phyloP scores from a whole-genome alignment of 2,888 invertebrate genomes.

The Synanthedon andrenaeformis region DNA sequence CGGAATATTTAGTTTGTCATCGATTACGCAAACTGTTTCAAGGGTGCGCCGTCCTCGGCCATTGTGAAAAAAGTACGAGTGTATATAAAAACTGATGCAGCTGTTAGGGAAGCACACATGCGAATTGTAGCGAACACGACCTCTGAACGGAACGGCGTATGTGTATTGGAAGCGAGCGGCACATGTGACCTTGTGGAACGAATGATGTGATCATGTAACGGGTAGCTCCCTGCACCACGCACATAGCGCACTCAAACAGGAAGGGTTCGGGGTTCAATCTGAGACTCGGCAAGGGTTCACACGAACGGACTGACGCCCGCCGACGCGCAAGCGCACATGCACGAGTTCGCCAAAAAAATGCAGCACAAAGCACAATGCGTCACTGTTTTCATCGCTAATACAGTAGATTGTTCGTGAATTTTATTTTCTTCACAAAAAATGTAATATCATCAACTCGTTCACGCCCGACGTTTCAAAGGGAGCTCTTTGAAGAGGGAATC shows the following conservation, averaged over 20 bases:
- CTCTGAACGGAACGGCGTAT: conserved; percentile 30
- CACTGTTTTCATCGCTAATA: conserved; percentile 68
- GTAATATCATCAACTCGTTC: conserved; percentile 72
- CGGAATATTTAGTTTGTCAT: conserved; percentile 72
- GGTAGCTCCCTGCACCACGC: conserved; percentile 30
- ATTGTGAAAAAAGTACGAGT: conserved; percentile 67
- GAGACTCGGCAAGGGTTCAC: conserved; percentile 58
- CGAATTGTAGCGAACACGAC: conserved; percentile 52
- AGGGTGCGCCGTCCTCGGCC: conserved; percentile 59
- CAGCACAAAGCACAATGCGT: conserved; percentile 56
- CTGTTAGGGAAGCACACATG: conserved; percentile 65
- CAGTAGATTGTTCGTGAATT: conserved; percentile 68
- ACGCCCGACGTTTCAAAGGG: conserved; percentile 68
- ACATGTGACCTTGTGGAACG: conserved; percentile 25
- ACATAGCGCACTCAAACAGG: conserved; percentile 29
- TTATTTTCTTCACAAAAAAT: conserved; percentile 58
- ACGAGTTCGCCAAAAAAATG: conserved; percentile 60
- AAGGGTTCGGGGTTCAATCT: conserved; percentile 61
- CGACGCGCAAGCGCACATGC: conserved; percentile 70
- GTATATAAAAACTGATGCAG: conserved; percentile 68
- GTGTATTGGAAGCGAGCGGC: conserved; percentile 14
- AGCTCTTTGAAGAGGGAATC: conserved; percentile 59
- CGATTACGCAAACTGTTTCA: conserved; percentile 72
- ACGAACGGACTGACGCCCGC: conserved; percentile 41
- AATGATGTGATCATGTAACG: conserved; percentile 21